A percentile compares a stretch with the other conserved stretches of the same genome.
Evolutionary conservation across 2,797 vertebrate species (phyloP).

Genomic region (Amazonetta brasiliensis): DNA sequence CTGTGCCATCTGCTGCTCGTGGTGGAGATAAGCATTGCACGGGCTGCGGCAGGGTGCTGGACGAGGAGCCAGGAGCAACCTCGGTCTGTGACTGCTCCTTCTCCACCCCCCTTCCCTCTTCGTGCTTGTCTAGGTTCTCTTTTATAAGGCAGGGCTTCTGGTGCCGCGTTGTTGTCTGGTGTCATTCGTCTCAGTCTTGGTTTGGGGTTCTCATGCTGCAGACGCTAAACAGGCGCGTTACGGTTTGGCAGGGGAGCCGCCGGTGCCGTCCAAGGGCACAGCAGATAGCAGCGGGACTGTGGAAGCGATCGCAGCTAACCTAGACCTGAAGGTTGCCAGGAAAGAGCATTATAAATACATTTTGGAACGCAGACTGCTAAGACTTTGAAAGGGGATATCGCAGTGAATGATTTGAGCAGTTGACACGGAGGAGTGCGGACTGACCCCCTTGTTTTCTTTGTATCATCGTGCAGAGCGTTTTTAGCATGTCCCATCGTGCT

Average conservation of each 20-base stretch:
- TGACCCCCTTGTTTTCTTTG: not conserved
- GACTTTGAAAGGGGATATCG: not conserved
- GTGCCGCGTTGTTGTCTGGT: fast-evolving
- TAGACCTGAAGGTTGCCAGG: not conserved
- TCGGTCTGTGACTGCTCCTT: not conserved
- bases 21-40: fast-evolving
- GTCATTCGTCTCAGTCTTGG: not conserved
- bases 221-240: not conserved
- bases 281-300: not conserved
- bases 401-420: not conserved
- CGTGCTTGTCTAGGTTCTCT: not conserved
- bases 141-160: not conserved
- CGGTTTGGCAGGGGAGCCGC: not conserved
- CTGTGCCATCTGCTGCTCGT: constrained; percentile 1
- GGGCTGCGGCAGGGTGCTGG: not conserved
- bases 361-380: not conserved
- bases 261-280: not conserved
- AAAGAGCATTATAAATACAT: not conserved
- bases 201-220: not conserved
- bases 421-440: not conserved
- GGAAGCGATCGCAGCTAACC: not conserved
- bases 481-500: not conserved
- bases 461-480: fast-evolving
- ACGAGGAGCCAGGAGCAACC: fast-evolving
- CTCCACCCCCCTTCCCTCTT: not conserved